Evolutionary conservation across 2,797 vertebrate species (phyloP), one percentile per base, ranked within the genome.

Genomic region (Leptoclinus maculatus): DNA sequence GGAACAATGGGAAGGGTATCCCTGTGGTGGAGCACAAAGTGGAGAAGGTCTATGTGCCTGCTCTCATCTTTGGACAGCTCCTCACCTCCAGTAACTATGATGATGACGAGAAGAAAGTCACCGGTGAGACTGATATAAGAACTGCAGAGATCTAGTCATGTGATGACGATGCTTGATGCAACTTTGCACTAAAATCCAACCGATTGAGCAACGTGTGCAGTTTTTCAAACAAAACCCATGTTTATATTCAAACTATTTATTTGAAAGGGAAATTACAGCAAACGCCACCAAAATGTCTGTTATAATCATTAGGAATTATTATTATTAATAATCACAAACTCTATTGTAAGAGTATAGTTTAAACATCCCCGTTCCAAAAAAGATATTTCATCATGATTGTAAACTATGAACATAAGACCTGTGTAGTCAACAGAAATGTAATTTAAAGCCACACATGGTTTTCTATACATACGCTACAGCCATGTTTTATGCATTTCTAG

Each of bases 1-100:
- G 98, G 98, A 99, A 99, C 92, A 99, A 99, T 0, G 98, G 98
- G 51, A 99, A 98, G 79, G 98, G 98, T 45, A 99, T 99, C 91
- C 98, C 98, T 71, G 97, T 99, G 89, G 97, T 99, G 78, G 95
- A 98, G 84, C 98, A 99, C 93, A 98, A 99, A 89, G 97, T 99
- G 77, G 98, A 99, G 92, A 99, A 99, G 90, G 95, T 98, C 58
- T 99, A 90, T 60, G 98, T 99, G 71, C 98, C 98, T 39, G 97
- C 98, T 29, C 96, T 99, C 71, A 99, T 99, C 92, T 99, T 99
- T 45, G 98, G 98, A 73, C 98, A 99, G 87, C 96, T 99, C 65
- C 95, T 99, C 77, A 99, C 98, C 39, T 99, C 98, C 86, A 99
- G 98, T 91, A 99, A 99, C 94, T 99, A 99, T 0, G 94, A 99